Base-by-base conservation (phyloP, 2,797 vertebrate genomes). In the Labeo calbasu region DNA sequence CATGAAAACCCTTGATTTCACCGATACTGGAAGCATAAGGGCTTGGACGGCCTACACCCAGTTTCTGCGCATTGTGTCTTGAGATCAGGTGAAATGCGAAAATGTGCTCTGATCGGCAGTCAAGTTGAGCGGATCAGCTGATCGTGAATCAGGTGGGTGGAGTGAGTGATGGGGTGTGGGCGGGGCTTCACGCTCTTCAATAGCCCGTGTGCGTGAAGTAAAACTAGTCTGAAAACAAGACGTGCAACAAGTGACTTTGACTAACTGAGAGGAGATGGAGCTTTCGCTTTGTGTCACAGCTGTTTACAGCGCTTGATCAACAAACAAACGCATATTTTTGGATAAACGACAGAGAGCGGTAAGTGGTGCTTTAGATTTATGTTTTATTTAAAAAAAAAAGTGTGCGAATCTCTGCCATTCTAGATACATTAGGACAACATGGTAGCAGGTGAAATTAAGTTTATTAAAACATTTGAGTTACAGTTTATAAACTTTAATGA, bases 231-330 rank as follows among this genome's bases (percentile, higher is more conserved):
- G 72, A 85, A 88, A 92, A 89, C 90, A 91, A 88, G 84, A 86
- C 79, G 48, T 23, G 76, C 83, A 84, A 87, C 79, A 82, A 83
- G 88, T 89, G 92, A 93, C 89, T 94, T 91, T 78, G 84, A 80
- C 8, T 84, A 90, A 77, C 61, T 72, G 77, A 55, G 86, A 25
- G 53, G 28, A 77, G 85, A 89, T 89, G 89, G 46, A 76, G 84
- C 84, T 88, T 83, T 86, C 68, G 43, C 66, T 36, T 28, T 48
- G 50, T 77, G 77, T 36, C 40, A 83, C 28, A 5, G 19, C 21
- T 59, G 21, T 48, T 75, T n/a, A 50, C 55, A 65, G 55, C 69
- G 17, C 50, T 51, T 77, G 36, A 65, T 2, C 51, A n/a, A 69
- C 3, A 10, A 87, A 78, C 3, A 84, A 53, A 48, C 84, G 43